phyloP scores from a whole-genome alignment of 2,888 invertebrate genomes.

The Ophioninae sp. region DNA sequence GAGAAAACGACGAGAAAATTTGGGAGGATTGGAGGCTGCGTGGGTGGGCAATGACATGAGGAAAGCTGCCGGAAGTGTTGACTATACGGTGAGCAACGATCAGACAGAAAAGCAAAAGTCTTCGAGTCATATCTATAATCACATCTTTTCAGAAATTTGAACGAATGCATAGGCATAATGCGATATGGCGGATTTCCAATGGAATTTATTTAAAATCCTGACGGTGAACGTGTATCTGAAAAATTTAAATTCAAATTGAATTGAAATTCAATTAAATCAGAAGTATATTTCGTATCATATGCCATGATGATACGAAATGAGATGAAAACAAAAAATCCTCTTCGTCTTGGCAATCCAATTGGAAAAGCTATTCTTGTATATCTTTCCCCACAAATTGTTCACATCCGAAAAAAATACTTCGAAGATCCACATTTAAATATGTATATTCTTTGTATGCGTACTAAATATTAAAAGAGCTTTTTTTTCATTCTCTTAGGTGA shows the following conservation, averaged over 20 bases:
- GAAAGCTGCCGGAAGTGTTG: conserved; percentile 72
- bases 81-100: conserved; percentile 74
- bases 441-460: neutral
- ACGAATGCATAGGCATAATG: too few relatives aligned
- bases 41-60: conserved; percentile 83
- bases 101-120: neutral
- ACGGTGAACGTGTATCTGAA: neutral
- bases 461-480: conserved; percentile 3
- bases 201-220: neutral
- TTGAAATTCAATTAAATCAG: too few relatives aligned
- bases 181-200: neutral
- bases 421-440: too few relatives aligned
- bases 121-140: neutral
- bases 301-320: too few relatives aligned
- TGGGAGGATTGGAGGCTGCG: conserved; percentile 82
- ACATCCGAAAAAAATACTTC: too few relatives aligned
- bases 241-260: too few relatives aligned
- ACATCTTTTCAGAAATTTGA: neutral
- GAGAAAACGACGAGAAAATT: conserved; percentile 80
- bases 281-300: too few relatives aligned
- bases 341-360: too few relatives aligned
- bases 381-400: too few relatives aligned
- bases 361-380: too few relatives aligned
- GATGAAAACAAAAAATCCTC: too few relatives aligned
- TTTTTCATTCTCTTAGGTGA: conserved; percentile 80